Evolutionary conservation across 1,140 invertebrate genomes (phyloP).

Genomic region (Himalopsyche phryganea): DNA sequence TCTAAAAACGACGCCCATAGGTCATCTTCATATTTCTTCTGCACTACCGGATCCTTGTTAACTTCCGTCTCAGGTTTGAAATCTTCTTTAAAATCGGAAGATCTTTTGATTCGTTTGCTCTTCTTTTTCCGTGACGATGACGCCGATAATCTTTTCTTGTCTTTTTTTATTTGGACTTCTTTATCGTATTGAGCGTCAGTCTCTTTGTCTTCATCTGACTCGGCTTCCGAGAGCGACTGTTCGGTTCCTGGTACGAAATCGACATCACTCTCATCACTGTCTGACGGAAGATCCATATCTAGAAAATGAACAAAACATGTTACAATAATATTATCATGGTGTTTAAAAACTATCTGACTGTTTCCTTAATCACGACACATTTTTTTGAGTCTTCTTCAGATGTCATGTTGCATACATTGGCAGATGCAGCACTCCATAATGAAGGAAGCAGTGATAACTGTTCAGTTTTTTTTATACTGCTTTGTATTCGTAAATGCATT

Average conservation of each 20-base stretch:
- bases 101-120: conserved; percentile 8
- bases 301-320: conserved; percentile 17
- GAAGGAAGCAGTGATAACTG: too few relatives aligned
- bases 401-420: background rate
- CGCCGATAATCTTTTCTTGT: conserved; percentile 40
- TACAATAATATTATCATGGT: conserved; percentile 28
- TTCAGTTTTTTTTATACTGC: too few relatives aligned
- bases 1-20: conserved; percentile 73
- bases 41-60: conserved; percentile 52
- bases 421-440: too few relatives aligned
- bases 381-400: too few relatives aligned
- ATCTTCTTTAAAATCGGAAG: conserved; percentile 30
- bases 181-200: conserved; percentile 46
- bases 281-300: conserved; percentile 39
- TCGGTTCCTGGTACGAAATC: conserved; percentile 49
- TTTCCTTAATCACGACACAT: too few relatives aligned
- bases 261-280: conserved; percentile 49
- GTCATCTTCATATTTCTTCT: conserved; percentile 66
- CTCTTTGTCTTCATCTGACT: conserved; percentile 42
- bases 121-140: conserved; percentile 38
- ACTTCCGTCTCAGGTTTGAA: conserved; percentile 38
- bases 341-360: too few relatives aligned
- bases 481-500: too few relatives aligned
- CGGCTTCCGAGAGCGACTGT: conserved; percentile 40
- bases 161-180: conserved; percentile 39